Evolutionary conservation across 2,113 vertebrate species (phyloP).

Genomic region (Gobius niger): DNA sequence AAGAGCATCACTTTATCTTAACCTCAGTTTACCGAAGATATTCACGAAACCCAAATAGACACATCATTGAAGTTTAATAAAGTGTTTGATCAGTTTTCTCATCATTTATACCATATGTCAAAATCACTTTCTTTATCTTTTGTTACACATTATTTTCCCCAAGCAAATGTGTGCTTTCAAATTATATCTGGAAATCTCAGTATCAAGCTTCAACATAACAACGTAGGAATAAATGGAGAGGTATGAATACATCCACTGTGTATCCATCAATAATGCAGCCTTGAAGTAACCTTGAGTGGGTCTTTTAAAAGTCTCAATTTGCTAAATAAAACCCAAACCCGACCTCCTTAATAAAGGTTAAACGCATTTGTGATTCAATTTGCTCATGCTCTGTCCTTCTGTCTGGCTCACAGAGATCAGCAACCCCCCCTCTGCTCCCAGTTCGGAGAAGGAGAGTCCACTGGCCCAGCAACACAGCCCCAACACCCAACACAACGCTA

Average conservation of each 20-base stretch:
- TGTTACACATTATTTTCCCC: not conserved
- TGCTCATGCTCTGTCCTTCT: not conserved
- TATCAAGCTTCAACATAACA: too few relatives aligned
- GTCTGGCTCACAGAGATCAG: conserved; percentile 79
- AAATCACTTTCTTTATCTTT: not conserved
- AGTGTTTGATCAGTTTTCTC: not conserved
- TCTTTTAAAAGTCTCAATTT: not conserved
- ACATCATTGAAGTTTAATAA: not conserved
- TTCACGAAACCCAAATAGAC: not conserved
- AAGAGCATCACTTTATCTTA: not conserved
- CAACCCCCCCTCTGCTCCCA: conserved; percentile 88
- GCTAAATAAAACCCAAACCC: not conserved
- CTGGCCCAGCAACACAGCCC: conserved; percentile 89
- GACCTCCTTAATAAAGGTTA: conserved; percentile 1
- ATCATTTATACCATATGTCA: conserved; percentile 1
- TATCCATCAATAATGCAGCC: not conserved
- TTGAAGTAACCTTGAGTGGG: not conserved
- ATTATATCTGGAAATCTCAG: not conserved
- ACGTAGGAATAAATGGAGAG: not conserved
- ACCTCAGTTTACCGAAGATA: not conserved
- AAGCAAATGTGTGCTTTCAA: not conserved
- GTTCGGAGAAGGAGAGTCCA: conserved; percentile 95
- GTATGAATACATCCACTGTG: too few relatives aligned
- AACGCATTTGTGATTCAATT: conserved; percentile 1
- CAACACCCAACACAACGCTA: conserved; percentile 70